Evolutionary conservation across 2,797 vertebrate species (phyloP).

Genomic region (Alexandromys oeconomus): DNA sequence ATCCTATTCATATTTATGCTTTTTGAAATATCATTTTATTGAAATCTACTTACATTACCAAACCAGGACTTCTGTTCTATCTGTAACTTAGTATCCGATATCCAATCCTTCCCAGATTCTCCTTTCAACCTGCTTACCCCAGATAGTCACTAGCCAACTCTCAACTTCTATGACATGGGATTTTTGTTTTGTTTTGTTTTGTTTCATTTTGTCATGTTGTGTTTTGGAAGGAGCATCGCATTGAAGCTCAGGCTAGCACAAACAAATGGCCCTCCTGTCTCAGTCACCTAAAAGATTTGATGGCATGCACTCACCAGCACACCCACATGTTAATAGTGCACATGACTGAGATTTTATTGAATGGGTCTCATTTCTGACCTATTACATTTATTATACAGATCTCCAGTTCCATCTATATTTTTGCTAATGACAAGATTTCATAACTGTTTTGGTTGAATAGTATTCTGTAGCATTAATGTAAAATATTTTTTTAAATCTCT

Average conservation of each 20-base stretch:
- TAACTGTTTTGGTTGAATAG: background rate
- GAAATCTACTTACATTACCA: background rate
- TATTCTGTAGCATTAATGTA: background rate
- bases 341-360: background rate
- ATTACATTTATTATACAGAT: background rate
- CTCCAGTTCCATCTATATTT: background rate
- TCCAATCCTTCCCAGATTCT: too few species aligned
- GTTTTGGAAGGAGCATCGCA: background rate
- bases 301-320: background rate
- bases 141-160: too few species aligned
- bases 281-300: background rate
- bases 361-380: background rate
- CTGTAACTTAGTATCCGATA: background rate
- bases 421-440: background rate
- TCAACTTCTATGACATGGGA: background rate
- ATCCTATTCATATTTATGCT: background rate
- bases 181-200: background rate
- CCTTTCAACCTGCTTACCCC: background rate
- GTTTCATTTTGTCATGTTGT: background rate
- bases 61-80: background rate
- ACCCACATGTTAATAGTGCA: background rate
- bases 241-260: background rate
- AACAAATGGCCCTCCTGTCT: background rate
- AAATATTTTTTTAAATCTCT: accelerated
- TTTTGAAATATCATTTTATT: background rate